Evolutionary conservation across 2,113 vertebrate species (phyloP).

Genomic region (Collichthys lucidus): DNA sequence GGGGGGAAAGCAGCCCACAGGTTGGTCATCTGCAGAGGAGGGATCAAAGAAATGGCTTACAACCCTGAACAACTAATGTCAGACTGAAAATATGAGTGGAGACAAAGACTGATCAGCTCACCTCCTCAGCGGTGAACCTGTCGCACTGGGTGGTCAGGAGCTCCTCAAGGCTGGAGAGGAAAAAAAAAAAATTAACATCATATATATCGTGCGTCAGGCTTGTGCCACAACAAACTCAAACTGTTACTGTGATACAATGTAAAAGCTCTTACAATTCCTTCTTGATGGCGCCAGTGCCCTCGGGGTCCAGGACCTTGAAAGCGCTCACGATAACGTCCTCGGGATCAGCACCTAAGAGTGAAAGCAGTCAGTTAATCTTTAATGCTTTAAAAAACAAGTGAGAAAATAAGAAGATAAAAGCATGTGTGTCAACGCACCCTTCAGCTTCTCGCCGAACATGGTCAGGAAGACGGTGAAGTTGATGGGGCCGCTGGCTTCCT

Average conservation of each 20-base stretch:
- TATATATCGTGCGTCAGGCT: neutral
- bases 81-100: neutral
- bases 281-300: slow-evolving; percentile 91
- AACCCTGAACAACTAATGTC: too few species aligned
- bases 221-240: neutral
- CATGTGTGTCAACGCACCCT: slow-evolving; percentile 82
- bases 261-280: slow-evolving; percentile 89
- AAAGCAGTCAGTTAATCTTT: neutral
- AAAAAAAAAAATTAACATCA: slow-evolving; percentile 10
- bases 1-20: slow-evolving; percentile 90
- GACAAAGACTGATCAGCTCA: slow-evolving; percentile 65
- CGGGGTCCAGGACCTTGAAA: slow-evolving; percentile 93
- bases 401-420: neutral
- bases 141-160: slow-evolving; percentile 94
- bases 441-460: slow-evolving; percentile 97
- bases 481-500: slow-evolving; percentile 94
- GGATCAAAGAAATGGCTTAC: neutral
- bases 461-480: slow-evolving; percentile 96
- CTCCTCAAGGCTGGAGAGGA: slow-evolving; percentile 87
- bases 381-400: neutral
- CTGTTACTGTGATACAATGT: neutral
- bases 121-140: slow-evolving; percentile 91
- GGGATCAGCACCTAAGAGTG: slow-evolving; percentile 88
- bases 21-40: slow-evolving; percentile 85
- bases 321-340: slow-evolving; percentile 93